A percentile compares a stretch with the other conserved stretches of the same genome.
These are phyloP conservation scores for Rotaria socialis DNA, from an alignment of 2,888 invertebrate genomes.

Conservation along the genomic window DNA sequence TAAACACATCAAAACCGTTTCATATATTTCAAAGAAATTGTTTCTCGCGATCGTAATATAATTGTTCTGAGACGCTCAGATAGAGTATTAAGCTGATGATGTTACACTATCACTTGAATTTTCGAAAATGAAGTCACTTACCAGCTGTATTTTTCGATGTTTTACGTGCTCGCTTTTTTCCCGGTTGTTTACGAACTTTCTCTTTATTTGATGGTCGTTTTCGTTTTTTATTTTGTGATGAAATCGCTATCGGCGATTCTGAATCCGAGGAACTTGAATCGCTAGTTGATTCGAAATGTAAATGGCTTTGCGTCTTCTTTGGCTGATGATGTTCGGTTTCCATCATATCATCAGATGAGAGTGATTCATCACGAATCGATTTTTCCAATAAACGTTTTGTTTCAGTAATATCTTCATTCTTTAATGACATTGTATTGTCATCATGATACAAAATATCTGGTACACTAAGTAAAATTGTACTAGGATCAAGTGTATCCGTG, in stretches of 20 bases:
- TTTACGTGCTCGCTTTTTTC: not conserved
- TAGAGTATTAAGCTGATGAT: no score
- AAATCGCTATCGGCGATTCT: not conserved
- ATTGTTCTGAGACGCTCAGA: no score
- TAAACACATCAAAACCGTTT: no score
- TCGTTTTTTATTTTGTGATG: not conserved
- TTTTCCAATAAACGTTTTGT: constrained; percentile 14
- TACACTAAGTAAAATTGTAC: constrained; percentile 73
- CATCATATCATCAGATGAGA: constrained; percentile 30
- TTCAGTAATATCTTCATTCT: constrained; percentile 26
- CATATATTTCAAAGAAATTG: no score
- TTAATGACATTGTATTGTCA: not conserved
- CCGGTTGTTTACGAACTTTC: not conserved
- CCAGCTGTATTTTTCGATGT: not conserved
- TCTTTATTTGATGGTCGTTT: not conserved
- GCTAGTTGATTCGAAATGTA: not conserved
- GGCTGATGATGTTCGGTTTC: not conserved
- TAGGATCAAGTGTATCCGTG: constrained; percentile 69
- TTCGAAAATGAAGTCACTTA: not conserved
- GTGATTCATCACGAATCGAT: not conserved
- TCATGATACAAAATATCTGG: not conserved
- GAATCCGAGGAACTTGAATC: not conserved
- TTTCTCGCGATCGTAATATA: no score
- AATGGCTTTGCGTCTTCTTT: not conserved
- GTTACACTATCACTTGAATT: not conserved